Conservation (phyloP, 2,113 vertebrate genomes). For the Pangasianodon hypophthalmus region DNA sequence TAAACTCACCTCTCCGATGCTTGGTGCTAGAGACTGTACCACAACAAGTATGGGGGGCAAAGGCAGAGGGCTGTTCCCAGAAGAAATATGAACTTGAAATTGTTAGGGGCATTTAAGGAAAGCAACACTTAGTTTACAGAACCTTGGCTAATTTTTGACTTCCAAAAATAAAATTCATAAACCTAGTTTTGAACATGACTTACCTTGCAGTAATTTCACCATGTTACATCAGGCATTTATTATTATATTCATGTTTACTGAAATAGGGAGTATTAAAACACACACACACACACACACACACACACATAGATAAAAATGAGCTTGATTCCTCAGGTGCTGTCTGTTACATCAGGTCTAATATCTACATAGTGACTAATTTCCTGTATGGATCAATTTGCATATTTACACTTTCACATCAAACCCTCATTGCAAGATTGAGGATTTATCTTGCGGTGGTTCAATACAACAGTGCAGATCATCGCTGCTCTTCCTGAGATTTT, state of each 20-base stretch:
- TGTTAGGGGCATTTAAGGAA: neutral
- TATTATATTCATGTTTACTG: conserved; percentile 5
- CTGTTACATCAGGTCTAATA: conserved; percentile 6
- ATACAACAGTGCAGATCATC: conserved; percentile 5
- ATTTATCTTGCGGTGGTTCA: neutral
- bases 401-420: neutral
- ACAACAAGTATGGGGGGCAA: conserved; percentile 34
- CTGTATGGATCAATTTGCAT: conserved; percentile 9
- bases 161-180: neutral
- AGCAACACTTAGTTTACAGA: neutral
- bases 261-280: neutral
- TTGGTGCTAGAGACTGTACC: conserved; percentile 18
- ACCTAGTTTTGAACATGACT: neutral
- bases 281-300: conserved; percentile 16
- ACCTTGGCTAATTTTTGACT: neutral
- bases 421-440: neutral
- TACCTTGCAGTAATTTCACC: conserved; percentile 30
- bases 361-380: conserved; percentile 15
- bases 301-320: neutral
- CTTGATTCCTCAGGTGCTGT: neutral
- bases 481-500: conserved; percentile 13
- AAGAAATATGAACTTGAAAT: conserved; percentile 25
- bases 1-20: neutral
- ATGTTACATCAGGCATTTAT: conserved; percentile 48
- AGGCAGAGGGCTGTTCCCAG: neutral